phyloP scores from a whole-genome alignment of 2,797 vertebrate genomes.

The Gorsachius magnificus region DNA sequence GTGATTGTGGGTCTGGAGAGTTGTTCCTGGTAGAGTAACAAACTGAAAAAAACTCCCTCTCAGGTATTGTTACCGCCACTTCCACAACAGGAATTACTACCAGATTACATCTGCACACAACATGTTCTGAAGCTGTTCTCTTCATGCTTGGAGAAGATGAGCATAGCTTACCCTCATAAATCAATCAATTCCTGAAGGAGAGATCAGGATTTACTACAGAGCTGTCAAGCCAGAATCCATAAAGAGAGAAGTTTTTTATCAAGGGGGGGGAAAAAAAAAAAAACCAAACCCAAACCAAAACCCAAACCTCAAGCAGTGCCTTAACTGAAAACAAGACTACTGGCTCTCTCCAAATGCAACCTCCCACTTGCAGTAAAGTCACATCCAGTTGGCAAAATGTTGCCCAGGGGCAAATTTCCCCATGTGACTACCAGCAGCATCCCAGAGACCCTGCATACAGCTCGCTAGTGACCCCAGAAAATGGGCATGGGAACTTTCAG shows the following conservation, averaged over 20 bases:
- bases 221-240: conserved; percentile 6
- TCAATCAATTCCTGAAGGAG: conserved; percentile 41
- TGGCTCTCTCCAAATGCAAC: not conserved
- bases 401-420: not conserved
- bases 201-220: conserved; percentile 13
- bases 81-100: not conserved
- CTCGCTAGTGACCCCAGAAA: not conserved
- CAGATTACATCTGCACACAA: not conserved
- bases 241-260: not conserved
- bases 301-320: not conserved
- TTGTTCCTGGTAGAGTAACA: not conserved
- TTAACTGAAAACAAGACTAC: not conserved
- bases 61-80: not conserved
- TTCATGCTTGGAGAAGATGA: not conserved
- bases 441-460: not conserved
- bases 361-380: not conserved
- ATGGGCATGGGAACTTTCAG: not conserved
- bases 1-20: not conserved
- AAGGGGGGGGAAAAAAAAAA: not conserved
- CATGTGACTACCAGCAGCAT: rapidly evolving
- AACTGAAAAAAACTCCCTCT: not conserved
- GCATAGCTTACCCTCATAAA: conserved; percentile 31
- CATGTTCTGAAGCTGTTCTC: not conserved
- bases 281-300: not conserved
- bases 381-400: not conserved